These are phyloP conservation scores for Natator depressus DNA, from an alignment of 2,113 vertebrate species.

Conservation along the genomic window DNA sequence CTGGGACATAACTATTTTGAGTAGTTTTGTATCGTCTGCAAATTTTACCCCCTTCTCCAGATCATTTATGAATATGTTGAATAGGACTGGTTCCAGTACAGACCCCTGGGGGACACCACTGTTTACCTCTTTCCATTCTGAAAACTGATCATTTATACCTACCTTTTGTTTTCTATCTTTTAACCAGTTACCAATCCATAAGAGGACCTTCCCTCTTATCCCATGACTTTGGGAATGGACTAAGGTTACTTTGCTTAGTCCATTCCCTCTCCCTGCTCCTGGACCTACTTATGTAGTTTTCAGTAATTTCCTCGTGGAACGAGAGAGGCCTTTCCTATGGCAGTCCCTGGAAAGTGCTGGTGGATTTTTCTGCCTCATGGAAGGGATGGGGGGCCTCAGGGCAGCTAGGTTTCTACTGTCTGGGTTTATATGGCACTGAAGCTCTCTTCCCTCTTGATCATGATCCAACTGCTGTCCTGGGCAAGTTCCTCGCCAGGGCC, in stretches of 20 bases:
- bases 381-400: not conserved
- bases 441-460: not conserved
- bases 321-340: not conserved
- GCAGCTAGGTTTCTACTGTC: not conserved
- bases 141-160: too few species aligned
- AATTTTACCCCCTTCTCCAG: too few species aligned
- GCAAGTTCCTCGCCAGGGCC: not conserved
- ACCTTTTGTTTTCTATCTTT: too few species aligned
- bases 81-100: too few species aligned
- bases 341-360: not conserved
- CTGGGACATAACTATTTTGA: too few species aligned
- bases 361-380: not conserved
- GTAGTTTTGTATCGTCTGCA: too few species aligned
- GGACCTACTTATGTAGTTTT: not conserved
- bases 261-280: not conserved
- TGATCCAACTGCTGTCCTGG: not conserved
- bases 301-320: not conserved
- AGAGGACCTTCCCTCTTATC: too few species aligned
- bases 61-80: too few species aligned
- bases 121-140: too few species aligned
- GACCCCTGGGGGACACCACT: too few species aligned
- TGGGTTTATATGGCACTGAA: not conserved
- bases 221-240: too few species aligned
- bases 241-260: not conserved
- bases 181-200: too few species aligned